These are phyloP conservation scores for Agrotis exclamationis DNA, from an alignment of 2,888 invertebrate genomes.

Conservation along the genomic window DNA sequence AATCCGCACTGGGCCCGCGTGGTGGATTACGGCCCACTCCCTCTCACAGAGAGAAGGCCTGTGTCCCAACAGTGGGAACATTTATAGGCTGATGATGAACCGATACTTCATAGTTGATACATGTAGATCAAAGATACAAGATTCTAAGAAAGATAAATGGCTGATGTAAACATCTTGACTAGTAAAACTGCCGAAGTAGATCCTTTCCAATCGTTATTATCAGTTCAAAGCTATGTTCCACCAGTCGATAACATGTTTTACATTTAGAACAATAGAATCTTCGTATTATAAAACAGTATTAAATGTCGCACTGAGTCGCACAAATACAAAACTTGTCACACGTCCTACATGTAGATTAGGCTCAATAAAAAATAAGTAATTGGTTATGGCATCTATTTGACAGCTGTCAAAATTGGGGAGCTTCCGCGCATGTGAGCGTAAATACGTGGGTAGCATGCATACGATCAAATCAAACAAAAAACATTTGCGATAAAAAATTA, in stretches of 20 bases:
- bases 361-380: conserved; percentile 25
- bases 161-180: background rate
- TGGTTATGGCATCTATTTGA: conserved; percentile 34
- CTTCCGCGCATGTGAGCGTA: conserved; percentile 15
- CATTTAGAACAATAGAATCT: conserved; percentile 13
- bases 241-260: background rate
- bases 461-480: conserved; percentile 67
- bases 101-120: no score
- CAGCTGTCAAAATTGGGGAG: conserved; percentile 29
- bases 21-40: no score
- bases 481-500: conserved; percentile 73
- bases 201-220: background rate
- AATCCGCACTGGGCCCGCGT: no score
- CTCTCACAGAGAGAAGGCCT: no score
- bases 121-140: no score
- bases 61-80: no score
- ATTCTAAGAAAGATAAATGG: background rate
- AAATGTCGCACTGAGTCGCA: background rate
- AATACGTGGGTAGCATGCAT: conserved; percentile 39
- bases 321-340: conserved; percentile 20
- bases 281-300: background rate
- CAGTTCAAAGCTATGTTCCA: background rate
- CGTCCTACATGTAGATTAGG: conserved; percentile 25
- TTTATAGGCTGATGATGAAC: no score
- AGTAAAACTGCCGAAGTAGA: background rate